Evolutionary conservation across 2,888 invertebrate species (phyloP), one percentile per base, ranked within the genome.

Genomic region (Diabrotica balteata): DNA sequence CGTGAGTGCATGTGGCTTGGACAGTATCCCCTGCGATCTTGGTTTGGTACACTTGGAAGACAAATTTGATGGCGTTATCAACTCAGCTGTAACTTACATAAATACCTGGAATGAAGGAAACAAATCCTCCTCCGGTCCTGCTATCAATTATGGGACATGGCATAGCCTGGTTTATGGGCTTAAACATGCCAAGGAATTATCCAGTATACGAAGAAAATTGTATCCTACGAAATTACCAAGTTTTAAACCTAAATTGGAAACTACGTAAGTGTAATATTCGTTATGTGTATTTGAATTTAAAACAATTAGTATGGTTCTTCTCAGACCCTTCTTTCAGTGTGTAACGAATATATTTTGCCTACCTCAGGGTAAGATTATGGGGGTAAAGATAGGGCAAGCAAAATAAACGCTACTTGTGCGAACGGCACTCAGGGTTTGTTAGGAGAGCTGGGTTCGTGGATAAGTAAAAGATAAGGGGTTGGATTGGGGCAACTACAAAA

Each of bases 1-100:
- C 8, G 85, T 98, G 44, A 95, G 94, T 74, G 93, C 97, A 1
- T 97, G 97, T 84, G 98, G 98, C 45, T 93, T 95, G 82, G 98
- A 98, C 84, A 93, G 94, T 78, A 91, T 98, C 73, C 97, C 97
- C 11, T 88, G 90, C 57, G 98, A 98, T 80, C 84, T 97, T 84
- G 97, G 98, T 0, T 85, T 93, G 0, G 83, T 92, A n/a, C 95
- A 88, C 82, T 85, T 94, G 51, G 89, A 93, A 78, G 85, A 93
- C 72, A 88, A 94, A 77, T 96, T 96, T 79, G 87, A 87, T 71
- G 95, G 94, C 85, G 89, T 90, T 17, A 80, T 96, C 7, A 95
- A 96, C 84, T 91, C 92, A 0, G 89, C 93, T 57, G 92, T 93
- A 81, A 89, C 90, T 0, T 96, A 91, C 80, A 74, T 95, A 58